phyloP scores from a whole-genome alignment of 1,140 invertebrate species.

The Drusus annulatus region DNA sequence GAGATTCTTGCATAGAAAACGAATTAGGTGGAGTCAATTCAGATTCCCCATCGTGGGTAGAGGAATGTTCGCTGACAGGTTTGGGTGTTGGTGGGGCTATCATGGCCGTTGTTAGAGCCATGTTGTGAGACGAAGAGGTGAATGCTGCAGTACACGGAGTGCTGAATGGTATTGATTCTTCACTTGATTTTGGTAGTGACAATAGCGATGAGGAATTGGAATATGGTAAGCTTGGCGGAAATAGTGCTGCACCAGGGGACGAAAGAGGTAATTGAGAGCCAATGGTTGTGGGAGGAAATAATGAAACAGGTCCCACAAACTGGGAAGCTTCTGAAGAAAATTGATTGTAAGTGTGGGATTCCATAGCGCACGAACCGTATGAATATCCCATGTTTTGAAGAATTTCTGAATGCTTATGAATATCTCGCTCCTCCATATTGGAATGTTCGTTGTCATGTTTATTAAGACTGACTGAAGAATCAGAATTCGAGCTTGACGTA shows the following conservation, averaged over 20 bases:
- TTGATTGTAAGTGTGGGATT: conserved; percentile 62
- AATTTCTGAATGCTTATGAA: conserved; percentile 63
- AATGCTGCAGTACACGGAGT: conserved; percentile 81
- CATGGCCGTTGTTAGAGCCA: conserved; percentile 83
- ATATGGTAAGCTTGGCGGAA: conserved; percentile 76
- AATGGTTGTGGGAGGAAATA: conserved; percentile 74
- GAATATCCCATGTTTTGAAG: conserved; percentile 68
- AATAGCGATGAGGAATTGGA: conserved; percentile 70
- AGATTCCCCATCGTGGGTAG: conserved; percentile 63
- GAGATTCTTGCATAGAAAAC: conserved; percentile 64
- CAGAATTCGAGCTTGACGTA: conserved; percentile 77
- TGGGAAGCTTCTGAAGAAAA: conserved; percentile 71
- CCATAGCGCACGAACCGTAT: conserved; percentile 65
- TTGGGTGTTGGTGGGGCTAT: conserved; percentile 73
- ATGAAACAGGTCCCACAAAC: conserved; percentile 73
- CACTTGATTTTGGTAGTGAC: conserved; percentile 72
- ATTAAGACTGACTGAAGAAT: conserved; percentile 72
- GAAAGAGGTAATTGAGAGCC: conserved; percentile 59
- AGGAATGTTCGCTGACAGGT: conserved; percentile 63
- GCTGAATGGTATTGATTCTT: conserved; percentile 68
- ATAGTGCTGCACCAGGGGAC: conserved; percentile 59
- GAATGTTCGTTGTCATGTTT: conserved; percentile 64
- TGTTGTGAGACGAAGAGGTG: conserved; percentile 83
- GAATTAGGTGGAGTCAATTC: conserved; percentile 66
- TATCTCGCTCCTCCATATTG: conserved; percentile 59